These are phyloP conservation scores for Apodemia mormo DNA, from an alignment of 2,888 invertebrate genomes.

Conservation along the genomic window DNA sequence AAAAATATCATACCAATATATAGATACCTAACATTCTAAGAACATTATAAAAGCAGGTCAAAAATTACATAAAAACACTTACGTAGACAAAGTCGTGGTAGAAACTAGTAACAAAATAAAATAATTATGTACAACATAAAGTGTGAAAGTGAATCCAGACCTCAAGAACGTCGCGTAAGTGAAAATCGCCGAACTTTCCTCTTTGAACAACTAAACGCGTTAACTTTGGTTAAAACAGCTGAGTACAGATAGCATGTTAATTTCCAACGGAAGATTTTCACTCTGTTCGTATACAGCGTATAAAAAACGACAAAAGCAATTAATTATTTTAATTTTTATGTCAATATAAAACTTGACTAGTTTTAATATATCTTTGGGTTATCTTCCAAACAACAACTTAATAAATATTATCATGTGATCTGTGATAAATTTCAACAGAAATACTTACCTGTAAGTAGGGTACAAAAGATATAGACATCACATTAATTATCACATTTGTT, in stretches of 20 bases:
- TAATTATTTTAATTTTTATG: too few species aligned
- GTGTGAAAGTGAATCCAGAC: constrained; percentile 39
- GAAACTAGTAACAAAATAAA: constrained; percentile 1
- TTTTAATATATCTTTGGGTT: too few species aligned
- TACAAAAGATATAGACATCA: too few species aligned
- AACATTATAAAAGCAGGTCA: neutral
- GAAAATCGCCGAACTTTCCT: constrained; percentile 62
- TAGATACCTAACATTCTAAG: neutral
- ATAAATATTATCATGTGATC: too few species aligned
- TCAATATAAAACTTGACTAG: too few species aligned
- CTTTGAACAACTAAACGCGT: constrained; percentile 65
- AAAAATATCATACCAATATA: too few species aligned
- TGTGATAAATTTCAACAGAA: too few species aligned
- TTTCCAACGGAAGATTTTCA: constrained; percentile 18
- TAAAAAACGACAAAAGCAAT: neutral
- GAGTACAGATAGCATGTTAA: constrained; percentile 49
- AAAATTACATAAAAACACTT: neutral
- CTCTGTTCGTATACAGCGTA: neutral
- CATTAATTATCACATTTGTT: too few species aligned
- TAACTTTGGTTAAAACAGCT: constrained; percentile 51
- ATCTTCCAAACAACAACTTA: too few species aligned
- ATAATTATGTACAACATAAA: constrained; percentile 30
- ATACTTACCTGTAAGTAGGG: too few species aligned
- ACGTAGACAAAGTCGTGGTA: neutral
- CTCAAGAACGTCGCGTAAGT: constrained; percentile 44